A percentile compares a stretch with the other conserved stretches of the same genome.
Evolutionary conservation across 2,113 vertebrate species (phyloP).

Genomic region (Stegostoma tigrinum): DNA sequence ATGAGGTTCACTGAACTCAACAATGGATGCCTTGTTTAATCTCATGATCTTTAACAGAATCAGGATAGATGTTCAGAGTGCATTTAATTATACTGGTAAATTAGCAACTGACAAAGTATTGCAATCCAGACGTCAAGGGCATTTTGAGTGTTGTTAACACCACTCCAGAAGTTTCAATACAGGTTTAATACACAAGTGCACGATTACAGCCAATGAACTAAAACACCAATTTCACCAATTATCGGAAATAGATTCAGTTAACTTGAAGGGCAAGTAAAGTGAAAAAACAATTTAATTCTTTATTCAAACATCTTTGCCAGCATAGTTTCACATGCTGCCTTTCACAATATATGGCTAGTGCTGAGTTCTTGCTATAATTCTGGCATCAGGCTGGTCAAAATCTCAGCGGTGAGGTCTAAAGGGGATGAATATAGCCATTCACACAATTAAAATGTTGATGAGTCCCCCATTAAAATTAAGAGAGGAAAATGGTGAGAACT

Average conservation of each 20-base stretch:
- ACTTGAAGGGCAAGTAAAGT: neutral
- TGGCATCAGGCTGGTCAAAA: neutral
- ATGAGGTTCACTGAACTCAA: neutral
- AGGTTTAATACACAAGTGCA: neutral
- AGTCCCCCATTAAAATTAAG: neutral
- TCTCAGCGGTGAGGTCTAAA: neutral
- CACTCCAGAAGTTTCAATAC: neutral
- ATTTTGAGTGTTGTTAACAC: neutral
- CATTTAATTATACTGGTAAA: constrained; percentile 5
- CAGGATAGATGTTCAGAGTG: neutral
- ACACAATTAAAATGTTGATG: neutral
- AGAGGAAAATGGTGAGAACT: neutral
- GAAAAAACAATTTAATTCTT: neutral
- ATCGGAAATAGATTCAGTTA: neutral
- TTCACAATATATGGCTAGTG: neutral
- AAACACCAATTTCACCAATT: neutral
- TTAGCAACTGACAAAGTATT: neutral
- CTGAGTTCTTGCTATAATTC: neutral
- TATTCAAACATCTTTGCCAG: neutral
- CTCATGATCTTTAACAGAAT: neutral
- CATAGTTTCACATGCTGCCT: neutral
- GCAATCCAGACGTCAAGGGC: neutral
- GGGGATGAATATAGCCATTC: neutral
- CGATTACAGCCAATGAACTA: neutral
- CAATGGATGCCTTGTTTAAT: neutral